These are phyloP conservation scores for Circaetus gallicus DNA, from an alignment of 2,113 vertebrate genomes.

Conservation along the genomic window DNA sequence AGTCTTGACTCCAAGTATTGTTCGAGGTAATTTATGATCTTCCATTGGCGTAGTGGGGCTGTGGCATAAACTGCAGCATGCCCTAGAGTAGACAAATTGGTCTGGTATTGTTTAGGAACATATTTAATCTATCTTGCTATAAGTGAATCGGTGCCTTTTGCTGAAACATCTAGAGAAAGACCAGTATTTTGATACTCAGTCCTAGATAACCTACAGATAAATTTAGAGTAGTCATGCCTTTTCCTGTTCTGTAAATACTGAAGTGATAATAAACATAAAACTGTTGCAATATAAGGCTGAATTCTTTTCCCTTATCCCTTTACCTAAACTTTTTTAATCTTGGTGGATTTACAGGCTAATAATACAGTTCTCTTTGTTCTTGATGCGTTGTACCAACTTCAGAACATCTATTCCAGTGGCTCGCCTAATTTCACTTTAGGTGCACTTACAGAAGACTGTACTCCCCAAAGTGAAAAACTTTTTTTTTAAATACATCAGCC, in stretches of 20 bases:
- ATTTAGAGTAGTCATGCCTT: background rate
- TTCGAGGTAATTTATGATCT: constrained; percentile 48
- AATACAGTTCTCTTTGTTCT: background rate
- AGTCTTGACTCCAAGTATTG: constrained; percentile 25
- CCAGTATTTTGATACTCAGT: background rate
- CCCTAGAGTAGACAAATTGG: constrained; percentile 51
- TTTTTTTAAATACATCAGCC: background rate
- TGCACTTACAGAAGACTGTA: background rate
- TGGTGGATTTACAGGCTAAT: background rate
- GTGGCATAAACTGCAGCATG: background rate
- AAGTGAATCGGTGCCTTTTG: background rate
- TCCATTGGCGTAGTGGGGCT: constrained; percentile 5
- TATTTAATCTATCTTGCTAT: constrained; percentile 19
- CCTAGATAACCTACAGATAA: background rate
- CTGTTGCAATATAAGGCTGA: background rate
- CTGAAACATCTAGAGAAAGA: background rate
- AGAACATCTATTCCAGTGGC: background rate
- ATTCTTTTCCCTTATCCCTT: background rate
- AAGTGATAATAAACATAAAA: background rate
- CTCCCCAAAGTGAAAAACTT: background rate
- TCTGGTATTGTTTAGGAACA: constrained; percentile 28
- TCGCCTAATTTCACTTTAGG: background rate
- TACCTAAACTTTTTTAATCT: background rate
- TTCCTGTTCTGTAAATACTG: background rate
- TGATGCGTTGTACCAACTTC: background rate